Evolutionary conservation across 2,888 invertebrate genomes (phyloP), one percentile per base, ranked within the genome.

Genomic region (Drosophila kokeensis): DNA sequence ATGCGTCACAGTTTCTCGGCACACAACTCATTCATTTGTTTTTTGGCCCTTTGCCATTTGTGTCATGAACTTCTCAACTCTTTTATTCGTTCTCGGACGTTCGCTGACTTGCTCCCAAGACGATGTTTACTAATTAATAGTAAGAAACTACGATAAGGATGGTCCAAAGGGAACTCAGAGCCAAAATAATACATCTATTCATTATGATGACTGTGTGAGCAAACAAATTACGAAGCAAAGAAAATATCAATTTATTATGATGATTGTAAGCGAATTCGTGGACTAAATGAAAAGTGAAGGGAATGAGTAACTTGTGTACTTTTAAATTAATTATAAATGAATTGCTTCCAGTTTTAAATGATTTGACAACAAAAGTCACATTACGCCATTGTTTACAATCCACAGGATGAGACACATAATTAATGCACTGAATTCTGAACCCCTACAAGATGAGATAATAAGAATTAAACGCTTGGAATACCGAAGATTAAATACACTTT

Each of bases 1-100:
- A 84, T 79, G 76, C 68, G 66, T 61, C 69, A 65, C 69, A 74
- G 53, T 81, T 68, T 79, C 54, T 62, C 50, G 63, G 58, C 67
- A 73, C 77, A 79, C 77, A 84, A 78, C 74, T 81, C 81, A 80
- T 80, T 84, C 63, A 81, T 80, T 84, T 76, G 75, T 76, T 8
- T 53, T 27, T 36, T 29, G 32, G 58, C 49, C 36, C 53, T 73
- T 69, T 67, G 69, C 58, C 74, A 69, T 60, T 70, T 73, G 64
- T 62, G 65, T 62, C 62, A 42, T 48, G 60, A 73, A 79, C 66
- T 75, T 67, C 75, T 54, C 61, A 60, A 48, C 61, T 48, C 54
- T 38, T 57, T 50, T 32, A 24, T 38, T 58, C 21, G 24, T 27
- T 69, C 54, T 57, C 24, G 1, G 24, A 24, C 24, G 24, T 24